A percentile compares a stretch with the other conserved stretches of the same genome.
phyloP scores from a whole-genome alignment of 2,113 vertebrate species.

The Engraulis encrasicolus region DNA sequence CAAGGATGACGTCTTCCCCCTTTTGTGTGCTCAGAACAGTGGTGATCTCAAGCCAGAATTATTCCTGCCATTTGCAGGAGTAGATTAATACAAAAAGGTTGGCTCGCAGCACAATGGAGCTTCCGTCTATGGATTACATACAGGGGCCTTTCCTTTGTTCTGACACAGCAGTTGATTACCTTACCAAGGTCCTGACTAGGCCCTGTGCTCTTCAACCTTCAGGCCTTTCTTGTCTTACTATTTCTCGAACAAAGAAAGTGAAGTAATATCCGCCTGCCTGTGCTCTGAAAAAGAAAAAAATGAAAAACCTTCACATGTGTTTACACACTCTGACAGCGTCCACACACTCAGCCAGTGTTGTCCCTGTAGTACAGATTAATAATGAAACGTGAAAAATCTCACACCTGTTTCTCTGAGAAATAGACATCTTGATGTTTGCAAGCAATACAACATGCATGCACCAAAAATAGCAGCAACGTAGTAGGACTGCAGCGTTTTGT shows the following conservation, averaged over 20 bases:
- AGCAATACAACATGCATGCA: not conserved
- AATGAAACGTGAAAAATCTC: not conserved
- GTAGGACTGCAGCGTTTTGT: not conserved
- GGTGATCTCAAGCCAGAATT: slow-evolving; percentile 45
- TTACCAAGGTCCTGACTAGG: slow-evolving; percentile 39
- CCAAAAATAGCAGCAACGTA: not conserved
- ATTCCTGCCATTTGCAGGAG: slow-evolving; percentile 21
- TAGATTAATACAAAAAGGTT: slow-evolving; percentile 38
- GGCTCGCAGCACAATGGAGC: slow-evolving; percentile 49
- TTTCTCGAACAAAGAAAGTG: slow-evolving; percentile 41
- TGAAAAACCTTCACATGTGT: slow-evolving; percentile 42
- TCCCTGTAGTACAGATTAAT: not conserved
- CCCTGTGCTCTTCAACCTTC: slow-evolving; percentile 29
- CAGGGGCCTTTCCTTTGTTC: slow-evolving; percentile 38
- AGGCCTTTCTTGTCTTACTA: slow-evolving; percentile 38
- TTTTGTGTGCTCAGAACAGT: slow-evolving; percentile 41
- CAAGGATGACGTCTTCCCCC: slow-evolving; percentile 42
- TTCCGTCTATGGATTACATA: slow-evolving; percentile 50
- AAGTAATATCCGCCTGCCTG: slow-evolving; percentile 57
- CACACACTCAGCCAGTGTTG: not conserved
- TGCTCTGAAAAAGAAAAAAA: slow-evolving; percentile 26
- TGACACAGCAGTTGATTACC: slow-evolving; percentile 53
- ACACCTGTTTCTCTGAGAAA: not conserved
- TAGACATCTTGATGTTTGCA: not conserved
- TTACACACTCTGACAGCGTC: slow-evolving; percentile 4